These are phyloP conservation scores for Apis laboriosa DNA, from an alignment of 1,140 invertebrate genomes.

Conservation along the genomic window DNA sequence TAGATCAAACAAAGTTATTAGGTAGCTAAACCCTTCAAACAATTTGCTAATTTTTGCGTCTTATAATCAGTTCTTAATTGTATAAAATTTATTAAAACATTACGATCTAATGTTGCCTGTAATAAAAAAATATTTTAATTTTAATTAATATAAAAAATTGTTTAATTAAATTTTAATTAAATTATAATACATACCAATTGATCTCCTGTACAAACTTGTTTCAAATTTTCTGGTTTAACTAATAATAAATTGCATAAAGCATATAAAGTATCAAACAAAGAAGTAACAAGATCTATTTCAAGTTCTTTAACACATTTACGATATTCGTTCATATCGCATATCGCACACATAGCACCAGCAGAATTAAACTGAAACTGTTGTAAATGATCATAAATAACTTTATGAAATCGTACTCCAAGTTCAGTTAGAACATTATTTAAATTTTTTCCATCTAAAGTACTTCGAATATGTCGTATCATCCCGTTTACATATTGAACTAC, in stretches of 20 bases:
- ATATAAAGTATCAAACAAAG: conserved; percentile 96
- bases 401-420: conserved; percentile 94
- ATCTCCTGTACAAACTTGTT: conserved; percentile 96
- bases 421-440: conserved; percentile 92
- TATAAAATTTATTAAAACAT: conserved; percentile 94
- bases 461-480: conserved; percentile 90
- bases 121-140: conserved; percentile 72
- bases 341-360: conserved; percentile 97
- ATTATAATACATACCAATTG: conserved; percentile 87
- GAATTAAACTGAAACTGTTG: conserved; percentile 97
- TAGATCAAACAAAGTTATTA: conserved; percentile 26
- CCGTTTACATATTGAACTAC: conserved; percentile 92
- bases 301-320: conserved; percentile 90
- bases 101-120: conserved; percentile 92
- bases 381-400: conserved; percentile 97
- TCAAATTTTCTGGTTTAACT: conserved; percentile 97
- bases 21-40: conserved; percentile 82
- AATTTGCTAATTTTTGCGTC: conserved; percentile 88
- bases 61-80: conserved; percentile 96
- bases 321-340: conserved; percentile 98
- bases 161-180: conserved; percentile 10
- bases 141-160: not conserved
- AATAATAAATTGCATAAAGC: conserved; percentile 97
- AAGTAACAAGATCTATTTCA: conserved; percentile 88
- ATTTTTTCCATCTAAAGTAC: conserved; percentile 96